A percentile compares a stretch with the other conserved stretches of the same genome.
Evolutionary conservation across 2,888 invertebrate species (phyloP).

Genomic region (Peribatodes rhomboidaria): DNA sequence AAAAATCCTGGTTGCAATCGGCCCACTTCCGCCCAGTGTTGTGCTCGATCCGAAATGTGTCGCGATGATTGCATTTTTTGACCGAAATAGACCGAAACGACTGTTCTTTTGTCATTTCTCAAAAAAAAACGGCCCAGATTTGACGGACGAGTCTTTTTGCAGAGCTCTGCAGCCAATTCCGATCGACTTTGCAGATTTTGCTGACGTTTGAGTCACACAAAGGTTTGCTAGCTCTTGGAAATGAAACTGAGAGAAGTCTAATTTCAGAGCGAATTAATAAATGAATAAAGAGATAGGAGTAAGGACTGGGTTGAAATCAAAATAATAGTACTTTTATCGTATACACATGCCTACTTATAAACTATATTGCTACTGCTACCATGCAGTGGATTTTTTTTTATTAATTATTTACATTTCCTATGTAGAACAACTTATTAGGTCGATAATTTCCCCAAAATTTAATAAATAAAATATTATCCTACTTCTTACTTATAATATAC

Average conservation of each 20-base stretch:
- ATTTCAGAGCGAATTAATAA: no score
- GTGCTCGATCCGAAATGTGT: constrained; percentile 50
- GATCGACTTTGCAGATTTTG: background rate
- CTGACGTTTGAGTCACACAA: background rate
- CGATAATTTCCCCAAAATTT: no score
- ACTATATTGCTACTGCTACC: no score
- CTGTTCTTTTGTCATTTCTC: constrained; percentile 37
- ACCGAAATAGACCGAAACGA: constrained; percentile 38
- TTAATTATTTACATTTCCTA: no score
- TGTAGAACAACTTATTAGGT: no score
- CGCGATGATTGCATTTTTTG: constrained; percentile 51
- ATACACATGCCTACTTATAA: no score
- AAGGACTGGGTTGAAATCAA: no score
- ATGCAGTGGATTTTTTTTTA: no score
- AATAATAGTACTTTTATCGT: no score
- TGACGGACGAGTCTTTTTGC: constrained; percentile 48
- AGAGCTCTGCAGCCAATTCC: constrained; percentile 2
- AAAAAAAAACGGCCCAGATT: constrained; percentile 50
- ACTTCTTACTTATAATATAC: no score
- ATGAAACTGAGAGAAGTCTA: background rate
- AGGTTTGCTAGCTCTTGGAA: background rate
- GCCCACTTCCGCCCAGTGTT: constrained; percentile 46
- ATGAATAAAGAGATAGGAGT: no score
- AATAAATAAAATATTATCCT: no score
- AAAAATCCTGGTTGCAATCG: constrained; percentile 63